These are phyloP conservation scores for Scaptomyza tumidula DNA, from an alignment of 2,888 invertebrate genomes.

Conservation along the genomic window DNA sequence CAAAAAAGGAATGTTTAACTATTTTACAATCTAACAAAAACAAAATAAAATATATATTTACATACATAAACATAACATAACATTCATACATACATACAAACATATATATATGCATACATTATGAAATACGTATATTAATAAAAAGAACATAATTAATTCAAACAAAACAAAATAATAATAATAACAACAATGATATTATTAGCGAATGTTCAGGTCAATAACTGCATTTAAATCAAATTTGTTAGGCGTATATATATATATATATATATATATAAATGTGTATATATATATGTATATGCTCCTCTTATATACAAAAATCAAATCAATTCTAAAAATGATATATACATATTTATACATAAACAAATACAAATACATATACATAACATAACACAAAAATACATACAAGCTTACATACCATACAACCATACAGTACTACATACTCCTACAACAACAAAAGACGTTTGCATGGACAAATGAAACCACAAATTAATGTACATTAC, in stretches of 20 bases:
- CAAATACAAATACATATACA: conserved; percentile 33
- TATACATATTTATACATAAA: conserved; percentile 29
- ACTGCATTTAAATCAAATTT: conserved; percentile 76
- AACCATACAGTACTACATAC: conserved; percentile 26
- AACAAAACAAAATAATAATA: conserved; percentile 23
- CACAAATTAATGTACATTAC: conserved; percentile 56
- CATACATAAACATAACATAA: conserved; percentile 50
- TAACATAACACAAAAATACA: conserved; percentile 14
- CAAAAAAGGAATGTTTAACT: conserved; percentile 50
- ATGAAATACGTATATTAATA: conserved; percentile 37
- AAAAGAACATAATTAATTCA: conserved; percentile 19
- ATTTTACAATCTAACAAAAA: conserved; percentile 57
- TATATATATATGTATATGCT: conserved; percentile 52
- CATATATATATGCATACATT: conserved; percentile 43
- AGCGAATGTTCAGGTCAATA: conserved; percentile 80
- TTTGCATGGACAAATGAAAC: conserved; percentile 62
- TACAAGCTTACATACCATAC: conserved; percentile 39
- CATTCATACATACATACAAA: conserved; percentile 17
- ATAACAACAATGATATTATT: conserved; percentile 48
- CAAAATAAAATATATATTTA: conserved; percentile 35
- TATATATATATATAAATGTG: conserved; percentile 41
- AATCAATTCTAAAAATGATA: conserved; percentile 10
- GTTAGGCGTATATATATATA: conserved; percentile 64
- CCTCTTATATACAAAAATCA: conserved; percentile 51
- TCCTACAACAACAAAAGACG: conserved; percentile 41